These are phyloP conservation scores for Trissoscelio sp. DNA, from an alignment of 2,888 invertebrate genomes.

Conservation along the genomic window DNA sequence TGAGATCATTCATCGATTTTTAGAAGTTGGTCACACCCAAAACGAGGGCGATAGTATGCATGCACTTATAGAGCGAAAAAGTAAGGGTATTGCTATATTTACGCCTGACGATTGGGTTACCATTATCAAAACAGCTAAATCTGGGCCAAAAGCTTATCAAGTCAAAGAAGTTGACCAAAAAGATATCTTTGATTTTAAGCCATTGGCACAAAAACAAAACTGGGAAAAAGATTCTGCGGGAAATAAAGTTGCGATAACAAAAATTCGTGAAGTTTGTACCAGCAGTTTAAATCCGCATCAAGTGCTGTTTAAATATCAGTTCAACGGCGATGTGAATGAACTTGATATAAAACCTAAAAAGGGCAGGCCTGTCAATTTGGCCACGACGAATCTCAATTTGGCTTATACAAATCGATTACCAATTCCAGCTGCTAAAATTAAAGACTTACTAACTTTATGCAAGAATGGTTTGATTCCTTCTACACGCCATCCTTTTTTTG, in stretches of 20 bases:
- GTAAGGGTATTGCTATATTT: slow-evolving; percentile 63
- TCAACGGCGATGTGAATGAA: neutral
- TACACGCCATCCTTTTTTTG: slow-evolving; percentile 9
- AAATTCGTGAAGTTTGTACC: slow-evolving; percentile 15
- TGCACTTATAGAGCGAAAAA: slow-evolving; percentile 70
- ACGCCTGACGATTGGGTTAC: slow-evolving; percentile 51
- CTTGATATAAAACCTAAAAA: slow-evolving; percentile 13
- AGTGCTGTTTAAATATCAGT: slow-evolving; percentile 30
- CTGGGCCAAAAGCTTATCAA: neutral
- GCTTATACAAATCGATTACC: slow-evolving; percentile 9
- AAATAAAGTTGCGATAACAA: neutral
- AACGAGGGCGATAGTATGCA: slow-evolving; percentile 72
- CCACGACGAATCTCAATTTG: neutral
- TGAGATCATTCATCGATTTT: slow-evolving; percentile 71
- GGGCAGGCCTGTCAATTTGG: slow-evolving; percentile 16
- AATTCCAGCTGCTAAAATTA: slow-evolving; percentile 6
- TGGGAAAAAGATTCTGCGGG: slow-evolving; percentile 41
- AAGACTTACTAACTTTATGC: slow-evolving; percentile 34
- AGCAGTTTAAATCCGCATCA: neutral
- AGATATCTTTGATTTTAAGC: slow-evolving; percentile 59
- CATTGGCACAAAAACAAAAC: slow-evolving; percentile 41
- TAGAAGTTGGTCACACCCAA: slow-evolving; percentile 74
- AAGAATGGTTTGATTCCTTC: slow-evolving; percentile 23
- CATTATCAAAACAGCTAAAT: slow-evolving; percentile 53
- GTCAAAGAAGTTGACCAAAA: slow-evolving; percentile 45